Evolutionary conservation across 2,113 vertebrate genomes (phyloP), one percentile per base, ranked within the genome.

Genomic region (Tautogolabrus adspersus): DNA sequence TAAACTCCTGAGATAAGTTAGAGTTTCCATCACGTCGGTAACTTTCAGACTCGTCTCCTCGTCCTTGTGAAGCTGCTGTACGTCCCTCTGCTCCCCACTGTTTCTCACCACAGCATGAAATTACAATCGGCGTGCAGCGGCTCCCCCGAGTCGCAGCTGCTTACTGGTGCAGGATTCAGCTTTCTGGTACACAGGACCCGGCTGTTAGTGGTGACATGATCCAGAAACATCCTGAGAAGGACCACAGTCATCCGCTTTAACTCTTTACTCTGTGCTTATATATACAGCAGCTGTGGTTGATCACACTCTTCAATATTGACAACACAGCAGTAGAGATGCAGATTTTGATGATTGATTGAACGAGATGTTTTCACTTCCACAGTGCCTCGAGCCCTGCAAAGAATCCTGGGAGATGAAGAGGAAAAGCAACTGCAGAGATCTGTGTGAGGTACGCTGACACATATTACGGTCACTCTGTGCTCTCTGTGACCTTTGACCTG

Each of bases 331-430:
- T 26, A 26, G 26, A 26, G 26, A 26, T 26, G 26, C n/a, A n/a
- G n/a, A n/a, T 26, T 9, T 2, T 55, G 19, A 11, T 22, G 23
- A 2, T 2, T 47, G 22, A 18, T 63, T 23, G 38, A 10, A 12
- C 18, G 49, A 0, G 16, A 26, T 72, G 51, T 23, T 56, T 18
- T 66, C 8, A 3, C 40, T 18, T 66, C 44, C 59, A 71, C 93
- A 98, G 97, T 98, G 97, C 87, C 93, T 98, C 95, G 95, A 97
- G 91, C 97, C 97, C 18, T 98, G 97, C 94, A 96, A 95, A 82
- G 95, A 95, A 21, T 93, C 95, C 47, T 95, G 96, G 95, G 95
- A 95, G 63, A 86, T 94, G 82, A 94, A 90, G 65, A 77, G 82
- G 94, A 94, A 82, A 93, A 93, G 72, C 91, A 94, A 49, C 15